A percentile compares a stretch with the other conserved stretches of the same genome.
Conservation (phyloP, 1,140 invertebrate species). For the Panagrolaimus sp. region DNA sequence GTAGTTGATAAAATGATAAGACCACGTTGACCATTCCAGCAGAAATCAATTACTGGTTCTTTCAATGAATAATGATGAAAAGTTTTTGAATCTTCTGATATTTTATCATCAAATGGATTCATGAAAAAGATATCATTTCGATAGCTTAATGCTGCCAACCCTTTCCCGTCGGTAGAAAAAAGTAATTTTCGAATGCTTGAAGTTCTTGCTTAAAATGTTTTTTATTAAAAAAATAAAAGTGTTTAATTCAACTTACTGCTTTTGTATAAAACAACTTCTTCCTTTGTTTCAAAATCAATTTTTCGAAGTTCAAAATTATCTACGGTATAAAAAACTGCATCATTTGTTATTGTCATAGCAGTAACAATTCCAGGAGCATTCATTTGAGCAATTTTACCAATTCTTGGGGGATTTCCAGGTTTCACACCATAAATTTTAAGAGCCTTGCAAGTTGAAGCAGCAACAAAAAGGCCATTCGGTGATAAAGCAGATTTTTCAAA, state of each 20-base stretch:
- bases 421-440: background rate
- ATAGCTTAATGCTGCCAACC: background rate
- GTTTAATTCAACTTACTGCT: background rate
- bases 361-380: background rate
- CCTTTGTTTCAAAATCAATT: background rate
- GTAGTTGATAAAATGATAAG: too few species aligned
- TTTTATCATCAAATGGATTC: too few species aligned
- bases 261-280: background rate
- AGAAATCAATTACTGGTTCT: too few species aligned
- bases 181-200: background rate
- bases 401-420: background rate
- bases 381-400: slow-evolving; percentile 6
- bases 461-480: background rate
- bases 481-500: background rate
- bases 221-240: background rate
- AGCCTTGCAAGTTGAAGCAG: background rate
- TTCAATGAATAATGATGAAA: too few species aligned
- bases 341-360: background rate
- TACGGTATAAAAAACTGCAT: background rate
- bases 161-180: background rate
- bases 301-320: background rate
- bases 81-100: too few species aligned
- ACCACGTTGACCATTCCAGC: too few species aligned
- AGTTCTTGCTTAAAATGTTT: background rate
- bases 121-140: background rate